These are phyloP conservation scores for Rhodeus uyekii DNA, from an alignment of 2,797 vertebrate genomes.

Conservation along the genomic window DNA sequence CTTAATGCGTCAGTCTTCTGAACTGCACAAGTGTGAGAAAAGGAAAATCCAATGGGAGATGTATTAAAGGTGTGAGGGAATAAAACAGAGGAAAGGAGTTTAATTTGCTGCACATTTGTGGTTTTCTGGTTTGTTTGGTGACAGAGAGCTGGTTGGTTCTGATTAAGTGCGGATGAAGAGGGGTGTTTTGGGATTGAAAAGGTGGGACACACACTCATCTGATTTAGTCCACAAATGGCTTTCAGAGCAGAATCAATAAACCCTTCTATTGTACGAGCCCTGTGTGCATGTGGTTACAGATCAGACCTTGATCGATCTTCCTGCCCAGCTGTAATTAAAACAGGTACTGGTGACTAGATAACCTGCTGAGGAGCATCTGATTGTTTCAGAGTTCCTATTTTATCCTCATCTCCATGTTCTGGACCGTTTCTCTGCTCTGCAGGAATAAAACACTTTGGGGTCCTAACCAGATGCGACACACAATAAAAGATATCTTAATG, in stretches of 20 bases:
- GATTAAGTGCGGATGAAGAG: slow-evolving; percentile 24
- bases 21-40: slow-evolving; percentile 9
- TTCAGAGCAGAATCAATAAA: slow-evolving; percentile 51
- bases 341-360: slow-evolving; percentile 43
- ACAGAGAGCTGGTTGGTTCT: not conserved
- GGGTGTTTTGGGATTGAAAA: slow-evolving; percentile 22
- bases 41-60: not conserved
- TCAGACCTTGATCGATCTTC: slow-evolving; percentile 54
- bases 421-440: not conserved
- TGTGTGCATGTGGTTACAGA: slow-evolving; percentile 35
- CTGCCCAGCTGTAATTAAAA: slow-evolving; percentile 58
- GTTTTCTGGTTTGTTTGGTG: slow-evolving; percentile 5
- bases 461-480: not conserved
- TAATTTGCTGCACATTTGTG: slow-evolving; percentile 18
- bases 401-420: slow-evolving; percentile 21
- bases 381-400: slow-evolving; percentile 49
- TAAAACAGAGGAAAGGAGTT: not conserved
- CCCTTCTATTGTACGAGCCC: slow-evolving; percentile 38
- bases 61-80: not conserved
- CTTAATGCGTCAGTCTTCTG: slow-evolving; percentile 9
- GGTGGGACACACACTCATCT: slow-evolving; percentile 31
- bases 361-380: slow-evolving; percentile 35
- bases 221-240: slow-evolving; percentile 48
- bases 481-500: not conserved
- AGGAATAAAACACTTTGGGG: slow-evolving; percentile 13